Evolutionary conservation across 2,113 vertebrate species (phyloP), one percentile per base, ranked within the genome.

Genomic region (Atherinomorus stipes): DNA sequence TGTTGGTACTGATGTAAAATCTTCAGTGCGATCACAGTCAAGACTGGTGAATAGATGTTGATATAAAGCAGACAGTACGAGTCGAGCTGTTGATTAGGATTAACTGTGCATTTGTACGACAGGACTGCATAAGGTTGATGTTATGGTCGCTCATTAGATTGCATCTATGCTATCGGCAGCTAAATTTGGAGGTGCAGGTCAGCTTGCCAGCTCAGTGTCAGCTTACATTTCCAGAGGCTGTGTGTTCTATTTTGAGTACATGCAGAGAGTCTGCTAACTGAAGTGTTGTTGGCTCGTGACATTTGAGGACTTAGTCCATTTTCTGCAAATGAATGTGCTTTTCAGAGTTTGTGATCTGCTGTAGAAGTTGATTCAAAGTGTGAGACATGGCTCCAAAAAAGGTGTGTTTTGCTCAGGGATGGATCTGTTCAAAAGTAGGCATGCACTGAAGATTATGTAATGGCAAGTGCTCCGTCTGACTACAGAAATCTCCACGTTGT

Each of bases 381-480:
- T 59, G 44, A 61, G 61, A 80, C 70, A 92, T 89, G 90, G 88
- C 89, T 87, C 89, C 88, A 22, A 91, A 90, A 86, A 90, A 90
- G 89, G 87, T 90, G 73, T 28, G 72, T 76, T 40, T 52, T 67
- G 23, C 76, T 34, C n/a, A 26, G 53, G 10, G 42, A 64, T 4
- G 18, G 56, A 56, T 76, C 37, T 40, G 16, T 62, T 66, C 9
- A 28, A 34, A 28, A 16, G 50, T 18, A 3, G 58, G 66, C 62
- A 42, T 76, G 59, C n/a, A 2, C 25, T 69, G 63, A 42, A n/a
- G 72, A 59, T 91, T 86, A 77, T 73, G 31, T 88, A 89, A 90
- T 66, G 68, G 26, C 37, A 59, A 65, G 59, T 64, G 74, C 31
- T 73, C 10, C 11, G 28, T 65, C 28, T 87, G 84, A 86, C 75